These are phyloP conservation scores for Orchesellides sinensis DNA, from an alignment of 2,888 invertebrate species.

Conservation along the genomic window DNA sequence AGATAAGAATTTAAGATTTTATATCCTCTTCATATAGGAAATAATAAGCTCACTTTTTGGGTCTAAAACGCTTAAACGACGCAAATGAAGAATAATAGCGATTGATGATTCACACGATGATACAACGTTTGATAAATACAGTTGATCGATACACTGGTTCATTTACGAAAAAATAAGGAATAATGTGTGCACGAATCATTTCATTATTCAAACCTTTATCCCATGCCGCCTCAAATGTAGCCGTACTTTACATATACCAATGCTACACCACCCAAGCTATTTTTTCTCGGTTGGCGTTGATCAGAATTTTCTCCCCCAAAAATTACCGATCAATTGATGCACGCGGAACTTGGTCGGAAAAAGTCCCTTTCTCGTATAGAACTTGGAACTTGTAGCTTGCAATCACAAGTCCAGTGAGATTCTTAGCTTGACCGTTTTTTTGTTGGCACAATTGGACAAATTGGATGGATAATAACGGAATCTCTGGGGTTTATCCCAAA, in stretches of 20 bases:
- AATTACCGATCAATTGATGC: slow-evolving; percentile 7
- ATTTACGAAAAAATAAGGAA: neutral
- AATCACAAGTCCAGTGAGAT: slow-evolving; percentile 32
- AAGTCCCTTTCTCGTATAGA: too few relatives aligned
- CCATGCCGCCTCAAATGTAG: neutral
- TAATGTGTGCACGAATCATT: neutral
- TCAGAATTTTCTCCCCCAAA: neutral
- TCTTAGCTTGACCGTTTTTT: slow-evolving; percentile 56
- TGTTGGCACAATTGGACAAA: slow-evolving; percentile 69
- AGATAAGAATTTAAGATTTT: too few relatives aligned
- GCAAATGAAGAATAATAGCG: neutral
- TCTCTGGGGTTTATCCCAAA: slow-evolving; percentile 70
- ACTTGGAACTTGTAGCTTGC: too few relatives aligned
- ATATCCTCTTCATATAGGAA: too few relatives aligned
- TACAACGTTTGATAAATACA: neutral
- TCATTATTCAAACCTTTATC: neutral
- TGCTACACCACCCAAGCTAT: too few relatives aligned
- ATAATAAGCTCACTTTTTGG: too few relatives aligned
- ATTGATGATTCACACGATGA: neutral
- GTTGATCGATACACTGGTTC: neutral
- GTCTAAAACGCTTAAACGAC: too few relatives aligned
- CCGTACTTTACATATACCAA: neutral
- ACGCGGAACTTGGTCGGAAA: too few relatives aligned
- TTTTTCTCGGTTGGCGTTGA: neutral
- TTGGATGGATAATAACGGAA: slow-evolving; percentile 73